Evolutionary conservation across 2,888 invertebrate genomes (phyloP).

Genomic region (Drosophila phalerata): DNA sequence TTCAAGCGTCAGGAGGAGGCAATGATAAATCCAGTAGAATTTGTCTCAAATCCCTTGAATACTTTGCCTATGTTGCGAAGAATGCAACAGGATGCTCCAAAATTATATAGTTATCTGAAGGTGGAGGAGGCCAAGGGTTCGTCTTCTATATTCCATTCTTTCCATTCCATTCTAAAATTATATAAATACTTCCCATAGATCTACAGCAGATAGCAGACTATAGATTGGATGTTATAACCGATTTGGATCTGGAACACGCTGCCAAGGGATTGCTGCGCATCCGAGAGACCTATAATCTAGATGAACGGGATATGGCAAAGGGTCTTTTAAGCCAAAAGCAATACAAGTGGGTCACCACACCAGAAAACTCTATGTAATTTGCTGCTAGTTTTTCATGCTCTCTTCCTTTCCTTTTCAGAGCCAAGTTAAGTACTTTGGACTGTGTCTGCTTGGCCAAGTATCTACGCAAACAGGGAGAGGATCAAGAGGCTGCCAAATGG

Average conservation of each 20-base stretch:
- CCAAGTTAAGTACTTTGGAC: slow-evolving; percentile 41
- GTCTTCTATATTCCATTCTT: background rate
- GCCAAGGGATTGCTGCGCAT: slow-evolving; percentile 95
- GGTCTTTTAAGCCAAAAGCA: slow-evolving; percentile 92
- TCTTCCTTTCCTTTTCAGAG: slow-evolving; percentile 30
- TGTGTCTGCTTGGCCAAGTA: slow-evolving; percentile 47
- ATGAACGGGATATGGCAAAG: slow-evolving; percentile 91
- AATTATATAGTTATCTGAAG: slow-evolving; percentile 53
- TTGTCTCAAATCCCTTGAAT: slow-evolving; percentile 74
- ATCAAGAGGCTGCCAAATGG: slow-evolving; percentile 40
- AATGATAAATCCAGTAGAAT: slow-evolving; percentile 48
- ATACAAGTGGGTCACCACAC: slow-evolving; percentile 88
- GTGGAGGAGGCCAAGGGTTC: slow-evolving; percentile 57
- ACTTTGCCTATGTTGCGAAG: slow-evolving; percentile 71
- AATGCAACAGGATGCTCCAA: slow-evolving; percentile 72
- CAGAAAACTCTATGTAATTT: background rate
- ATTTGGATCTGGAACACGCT: slow-evolving; percentile 95
- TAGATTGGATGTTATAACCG: slow-evolving; percentile 87
- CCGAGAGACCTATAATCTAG: slow-evolving; percentile 94
- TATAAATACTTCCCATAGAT: background rate
- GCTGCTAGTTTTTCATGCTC: background rate
- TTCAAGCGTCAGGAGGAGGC: slow-evolving; percentile 27
- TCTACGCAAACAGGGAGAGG: slow-evolving; percentile 2
- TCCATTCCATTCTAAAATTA: background rate
- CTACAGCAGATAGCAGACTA: slow-evolving; percentile 53